These are phyloP conservation scores for Sibirionetta formosa DNA, from an alignment of 2,797 vertebrate genomes.

Conservation along the genomic window DNA sequence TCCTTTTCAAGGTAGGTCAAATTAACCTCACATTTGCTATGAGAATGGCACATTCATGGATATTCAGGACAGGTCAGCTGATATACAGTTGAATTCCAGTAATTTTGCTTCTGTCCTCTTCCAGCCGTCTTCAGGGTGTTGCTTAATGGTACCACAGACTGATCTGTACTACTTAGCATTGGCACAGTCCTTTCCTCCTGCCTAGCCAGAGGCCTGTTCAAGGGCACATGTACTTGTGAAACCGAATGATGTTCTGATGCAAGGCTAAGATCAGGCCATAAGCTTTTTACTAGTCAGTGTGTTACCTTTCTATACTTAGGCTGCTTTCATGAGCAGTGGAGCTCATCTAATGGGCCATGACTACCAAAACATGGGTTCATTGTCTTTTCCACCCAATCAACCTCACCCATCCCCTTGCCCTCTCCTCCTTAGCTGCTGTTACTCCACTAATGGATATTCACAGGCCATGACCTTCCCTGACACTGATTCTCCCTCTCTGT, in stretches of 20 bases:
- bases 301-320: background rate
- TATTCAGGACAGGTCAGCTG: background rate
- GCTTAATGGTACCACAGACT: background rate
- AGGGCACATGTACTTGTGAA: background rate
- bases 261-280: background rate
- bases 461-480: background rate
- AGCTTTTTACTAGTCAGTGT: background rate
- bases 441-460: background rate
- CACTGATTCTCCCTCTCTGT: background rate
- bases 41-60: background rate
- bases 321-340: background rate
- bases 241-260: background rate
- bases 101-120: background rate
- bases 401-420: background rate
- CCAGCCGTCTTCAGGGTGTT: background rate
- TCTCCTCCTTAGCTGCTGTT: background rate
- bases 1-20: background rate
- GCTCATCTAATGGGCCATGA: background rate
- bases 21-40: background rate
- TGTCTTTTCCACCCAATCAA: background rate
- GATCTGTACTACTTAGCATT: no score
- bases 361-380: background rate
- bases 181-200: background rate
- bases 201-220: background rate
- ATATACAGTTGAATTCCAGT: background rate